A percentile compares a stretch with the other conserved stretches of the same genome.
These are phyloP conservation scores for Drosophila affinis DNA, from an alignment of 2,888 invertebrate genomes.

Conservation along the genomic window DNA sequence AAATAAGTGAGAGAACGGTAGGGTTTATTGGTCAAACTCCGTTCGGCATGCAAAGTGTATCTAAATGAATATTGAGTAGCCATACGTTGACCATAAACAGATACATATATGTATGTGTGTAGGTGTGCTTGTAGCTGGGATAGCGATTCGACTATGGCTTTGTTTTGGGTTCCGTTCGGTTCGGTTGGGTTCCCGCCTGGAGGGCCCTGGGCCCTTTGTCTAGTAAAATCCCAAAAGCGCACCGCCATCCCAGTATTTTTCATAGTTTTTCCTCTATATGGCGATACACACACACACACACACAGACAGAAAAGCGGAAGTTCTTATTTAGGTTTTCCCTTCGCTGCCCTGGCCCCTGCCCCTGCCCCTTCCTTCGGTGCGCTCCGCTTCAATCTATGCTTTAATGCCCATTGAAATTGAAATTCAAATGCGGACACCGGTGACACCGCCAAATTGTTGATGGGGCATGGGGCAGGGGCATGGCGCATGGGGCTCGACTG, in stretches of 20 bases:
- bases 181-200: conserved; percentile 27
- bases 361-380: not conserved
- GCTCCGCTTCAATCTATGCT: conserved; percentile 39
- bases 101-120: not conserved
- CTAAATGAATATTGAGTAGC: conserved; percentile 46
- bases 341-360: conserved; percentile 1
- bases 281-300: conserved; percentile 21
- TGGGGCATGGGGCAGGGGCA: conserved; percentile 11
- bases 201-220: conserved; percentile 38
- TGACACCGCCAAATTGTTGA: conserved; percentile 42
- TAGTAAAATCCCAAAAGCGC: conserved; percentile 41
- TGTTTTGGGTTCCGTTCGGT: conserved; percentile 11
- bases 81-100: conserved; percentile 26
- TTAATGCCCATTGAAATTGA: conserved; percentile 57
- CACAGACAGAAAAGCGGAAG: conserved; percentile 60
- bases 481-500: conserved; percentile 1
- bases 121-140: not conserved
- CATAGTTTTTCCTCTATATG: conserved; percentile 31
- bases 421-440: conserved; percentile 60
- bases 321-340: conserved; percentile 61
- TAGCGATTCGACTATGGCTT: conserved; percentile 18
- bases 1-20: conserved; percentile 42
- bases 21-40: conserved; percentile 43
- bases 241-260: not conserved
- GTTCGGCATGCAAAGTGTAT: conserved; percentile 49